Evolutionary conservation across 1,140 invertebrate species (phyloP), one percentile per base, ranked within the genome.

Genomic region (Aethina tumida): DNA sequence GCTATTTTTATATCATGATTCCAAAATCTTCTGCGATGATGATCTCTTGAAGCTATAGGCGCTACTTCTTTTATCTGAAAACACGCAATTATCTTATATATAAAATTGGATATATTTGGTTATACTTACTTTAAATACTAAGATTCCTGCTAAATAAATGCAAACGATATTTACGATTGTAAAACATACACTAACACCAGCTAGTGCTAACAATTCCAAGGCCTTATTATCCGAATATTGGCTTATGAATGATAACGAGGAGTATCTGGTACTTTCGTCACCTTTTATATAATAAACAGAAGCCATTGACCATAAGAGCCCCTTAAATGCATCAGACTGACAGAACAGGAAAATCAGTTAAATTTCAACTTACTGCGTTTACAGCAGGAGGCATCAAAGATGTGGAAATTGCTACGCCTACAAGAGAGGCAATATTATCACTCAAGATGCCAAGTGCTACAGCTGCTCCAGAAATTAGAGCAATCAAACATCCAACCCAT

Each of bases 401-500:
- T 0, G 81, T 81, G 1, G 82, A 85, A 44, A 87, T 86, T 2
- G 83, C 83, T 5, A 86, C 84, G 22, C 84, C 83, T 2, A 85
- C 81, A 13, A 86, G 56, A 1, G 81, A 84, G 2, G 77, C 74
- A 12, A 77, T 70, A 60, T 86, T 83, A 13, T 71, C 70, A 5
- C 81, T 78, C 2, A 87, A 60, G 14, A 86, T 71, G 7, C 76
- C 80, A 21, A 87, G 63, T 1, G 83, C 81, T 5, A 84, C 80
- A 3, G 78, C 82, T 1, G 75, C 77, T n/a, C 81, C 81, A 1
- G 79, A 82, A 1, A 80, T 65, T 1, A 84, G 46, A 0, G 82
- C 82, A 12, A 83, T 73, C 16, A 84, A 59, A 3, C 74, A 64
- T 10, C 81, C 81, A 3, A 81, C 67, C 65, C 78, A 70, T 3